A percentile compares a stretch with the other conserved stretches of the same genome.
phyloP scores from a whole-genome alignment of 2,888 invertebrate species.

The Dione vanillae region DNA sequence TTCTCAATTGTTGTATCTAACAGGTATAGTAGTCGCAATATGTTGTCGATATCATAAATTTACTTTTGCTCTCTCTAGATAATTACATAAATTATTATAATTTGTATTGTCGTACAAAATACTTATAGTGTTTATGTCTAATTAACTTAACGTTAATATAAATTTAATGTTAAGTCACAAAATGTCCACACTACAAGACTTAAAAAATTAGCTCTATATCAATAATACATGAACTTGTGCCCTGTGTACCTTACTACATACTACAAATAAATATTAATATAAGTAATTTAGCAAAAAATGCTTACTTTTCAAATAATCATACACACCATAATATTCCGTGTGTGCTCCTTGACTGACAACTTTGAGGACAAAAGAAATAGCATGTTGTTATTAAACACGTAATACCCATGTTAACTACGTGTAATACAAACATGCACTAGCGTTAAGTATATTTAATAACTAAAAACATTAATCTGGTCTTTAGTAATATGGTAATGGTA shows the following conservation, averaged over 20 bases:
- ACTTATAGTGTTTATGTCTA: too few species aligned
- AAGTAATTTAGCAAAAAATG: constrained; percentile 7
- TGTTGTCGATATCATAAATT: too few species aligned
- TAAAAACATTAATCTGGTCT: background rate
- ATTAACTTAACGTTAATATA: too few species aligned
- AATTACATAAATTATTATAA: too few species aligned
- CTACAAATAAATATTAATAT: background rate
- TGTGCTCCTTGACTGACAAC: constrained; percentile 75
- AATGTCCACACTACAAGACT: too few species aligned
- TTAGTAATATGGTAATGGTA: background rate
- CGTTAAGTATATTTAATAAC: background rate
- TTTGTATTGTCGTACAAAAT: too few species aligned
- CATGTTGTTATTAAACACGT: constrained; percentile 51
- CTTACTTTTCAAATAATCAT: constrained; percentile 49
- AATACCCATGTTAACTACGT: constrained; percentile 27
- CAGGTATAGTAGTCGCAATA: too few species aligned
- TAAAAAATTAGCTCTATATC: too few species aligned
- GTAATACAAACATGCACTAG: constrained; percentile 7
- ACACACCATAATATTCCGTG: constrained; percentile 78
- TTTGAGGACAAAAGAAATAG: constrained; percentile 66
- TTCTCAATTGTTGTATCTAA: too few species aligned
- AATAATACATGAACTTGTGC: too few species aligned
- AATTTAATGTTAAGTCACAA: too few species aligned
- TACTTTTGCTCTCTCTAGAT: too few species aligned
- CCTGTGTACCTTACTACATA: background rate